Evolutionary conservation across 64 coral and sea anemone species (phyloP).

Genomic region (Acropora tenuis): DNA sequence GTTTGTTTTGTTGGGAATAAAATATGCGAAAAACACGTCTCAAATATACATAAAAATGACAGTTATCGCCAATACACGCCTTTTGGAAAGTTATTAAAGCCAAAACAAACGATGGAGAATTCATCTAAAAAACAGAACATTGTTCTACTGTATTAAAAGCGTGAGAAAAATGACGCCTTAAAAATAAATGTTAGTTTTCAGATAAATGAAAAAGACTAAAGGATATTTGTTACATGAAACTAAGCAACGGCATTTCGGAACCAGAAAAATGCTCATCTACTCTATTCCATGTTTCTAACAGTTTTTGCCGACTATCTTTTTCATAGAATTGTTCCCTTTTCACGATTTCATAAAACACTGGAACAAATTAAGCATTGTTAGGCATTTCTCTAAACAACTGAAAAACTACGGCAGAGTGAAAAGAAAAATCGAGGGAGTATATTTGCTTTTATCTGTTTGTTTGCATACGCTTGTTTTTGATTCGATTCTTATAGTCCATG

Average conservation of each 20-base stretch:
- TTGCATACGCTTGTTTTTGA: no score
- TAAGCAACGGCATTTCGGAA: neutral
- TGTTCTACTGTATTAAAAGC: neutral
- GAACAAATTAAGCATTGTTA: no score
- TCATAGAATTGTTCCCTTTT: no score
- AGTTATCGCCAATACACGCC: neutral
- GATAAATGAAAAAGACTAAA: neutral
- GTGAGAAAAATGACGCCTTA: neutral
- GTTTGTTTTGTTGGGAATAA: neutral
- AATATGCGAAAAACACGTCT: slow-evolving; percentile 38
- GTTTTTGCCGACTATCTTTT: neutral
- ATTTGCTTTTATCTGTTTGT: no score
- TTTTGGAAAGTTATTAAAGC: neutral
- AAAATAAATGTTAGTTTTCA: neutral
- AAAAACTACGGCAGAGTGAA: no score
- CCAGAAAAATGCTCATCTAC: neutral
- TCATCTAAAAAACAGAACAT: neutral
- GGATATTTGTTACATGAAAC: neutral
- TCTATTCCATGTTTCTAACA: neutral
- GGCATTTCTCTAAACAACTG: no score
- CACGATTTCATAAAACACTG: no score
- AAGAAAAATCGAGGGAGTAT: no score
- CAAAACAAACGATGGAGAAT: neutral
- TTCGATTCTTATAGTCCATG: no score
- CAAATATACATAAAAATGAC: slow-evolving; percentile 32